Base-by-base conservation (phyloP, 2,113 vertebrate species). In the Hydropotes inermis region DNA sequence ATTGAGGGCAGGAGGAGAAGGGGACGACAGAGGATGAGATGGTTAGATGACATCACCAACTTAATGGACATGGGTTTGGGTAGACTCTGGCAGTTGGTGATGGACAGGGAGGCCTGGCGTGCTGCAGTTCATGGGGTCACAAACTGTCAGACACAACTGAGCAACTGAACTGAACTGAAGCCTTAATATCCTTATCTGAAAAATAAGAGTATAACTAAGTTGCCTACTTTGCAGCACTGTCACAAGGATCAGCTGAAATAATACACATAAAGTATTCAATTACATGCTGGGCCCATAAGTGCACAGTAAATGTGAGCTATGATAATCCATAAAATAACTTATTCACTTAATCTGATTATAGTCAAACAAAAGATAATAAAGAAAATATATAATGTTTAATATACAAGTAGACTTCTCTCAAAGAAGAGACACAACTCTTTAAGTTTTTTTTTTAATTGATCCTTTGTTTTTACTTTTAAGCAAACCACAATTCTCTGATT, bases 401-500 rank as follows among this genome's bases (percentile, higher is more conserved):
- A 27, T 61, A 74, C 16, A 67, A 64, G 15, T 15, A 67, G 43
- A 58, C 39, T 54, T 64, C n/a, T 86, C 84, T 78, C 52, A 83
- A 92, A 90, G 67, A 91, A 95, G 21, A 86, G 25, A 94, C 30
- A 87, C 1, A 94, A 81, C n/a, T 15, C 8, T 87, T 45, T 55
- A 93, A 55, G 55, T 58, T 70, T 21, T 30, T 55, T 57, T 64
- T 67, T 67, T n/a, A 67, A 55, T 76, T 74, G 58, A 55, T 33
- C 13, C 61, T 95, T 54, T 45, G n/a, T 70, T 96, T n/a, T 58
- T 92, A 89, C 45, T 89, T 87, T 87, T 57, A 90, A 87, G 61
- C 54, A 95, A 89, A 76, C 2, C 27, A 36, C 57, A 70, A 79
- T 93, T 96, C 6, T 70, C 55, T 67, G 16, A 85, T 70, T 92